Evolutionary conservation across 1,140 invertebrate species (phyloP).

Genomic region (Neotoxoptera formosana): DNA sequence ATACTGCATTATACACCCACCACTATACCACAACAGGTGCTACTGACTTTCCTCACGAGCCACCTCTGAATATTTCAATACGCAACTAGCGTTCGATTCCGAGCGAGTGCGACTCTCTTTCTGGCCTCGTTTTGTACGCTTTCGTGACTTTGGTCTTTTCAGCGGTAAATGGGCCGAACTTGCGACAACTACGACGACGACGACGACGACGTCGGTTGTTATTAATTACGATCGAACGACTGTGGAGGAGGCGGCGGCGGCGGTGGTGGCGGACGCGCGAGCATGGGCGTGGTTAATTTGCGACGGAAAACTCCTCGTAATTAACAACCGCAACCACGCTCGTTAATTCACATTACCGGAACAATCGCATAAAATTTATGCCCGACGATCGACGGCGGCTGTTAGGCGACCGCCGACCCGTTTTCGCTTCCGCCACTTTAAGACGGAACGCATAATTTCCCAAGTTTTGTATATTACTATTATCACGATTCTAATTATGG

Average conservation of each 20-base stretch:
- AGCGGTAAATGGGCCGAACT: background rate
- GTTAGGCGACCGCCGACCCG: background rate
- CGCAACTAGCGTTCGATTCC: background rate
- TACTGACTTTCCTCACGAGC: background rate
- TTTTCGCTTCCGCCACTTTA: conserved; percentile 50
- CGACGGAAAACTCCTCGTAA: conserved; percentile 26
- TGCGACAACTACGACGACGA: background rate
- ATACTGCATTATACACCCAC: too few relatives aligned
- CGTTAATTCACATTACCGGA: conserved; percentile 51
- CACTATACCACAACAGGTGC: too few relatives aligned
- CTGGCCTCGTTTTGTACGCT: background rate
- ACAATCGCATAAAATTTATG: conserved; percentile 36
- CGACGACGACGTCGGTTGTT: background rate
- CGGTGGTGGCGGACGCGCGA: background rate
- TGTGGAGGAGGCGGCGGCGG: background rate
- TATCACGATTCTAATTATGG: background rate
- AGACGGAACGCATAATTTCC: conserved; percentile 26
- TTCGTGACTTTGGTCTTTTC: background rate
- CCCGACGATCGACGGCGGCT: background rate
- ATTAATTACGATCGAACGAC: conserved; percentile 32
- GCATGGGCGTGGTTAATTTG: conserved; percentile 21
- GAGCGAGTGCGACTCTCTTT: background rate
- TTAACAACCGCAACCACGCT: background rate
- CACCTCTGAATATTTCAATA: background rate
- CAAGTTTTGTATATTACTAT: background rate